Evolutionary conservation across 2,797 vertebrate species (phyloP).

Genomic region (Coilia nasus): DNA sequence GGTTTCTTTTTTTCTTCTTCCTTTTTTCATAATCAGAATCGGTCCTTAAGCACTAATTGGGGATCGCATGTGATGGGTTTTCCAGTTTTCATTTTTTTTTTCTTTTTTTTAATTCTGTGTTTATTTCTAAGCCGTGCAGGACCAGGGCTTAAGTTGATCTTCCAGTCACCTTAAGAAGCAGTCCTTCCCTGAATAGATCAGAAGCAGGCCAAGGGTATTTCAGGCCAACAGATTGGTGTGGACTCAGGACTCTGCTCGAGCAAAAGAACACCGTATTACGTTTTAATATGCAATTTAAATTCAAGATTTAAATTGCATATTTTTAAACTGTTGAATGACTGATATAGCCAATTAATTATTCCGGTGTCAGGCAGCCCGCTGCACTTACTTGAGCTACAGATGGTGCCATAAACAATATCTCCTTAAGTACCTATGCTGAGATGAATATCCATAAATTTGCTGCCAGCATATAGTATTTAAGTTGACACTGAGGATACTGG

Average conservation of each 20-base stretch:
- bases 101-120: neutral
- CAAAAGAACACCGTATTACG: constrained; percentile 48
- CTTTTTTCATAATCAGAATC: constrained; percentile 4
- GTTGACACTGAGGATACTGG: constrained; percentile 55
- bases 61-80: constrained; percentile 18
- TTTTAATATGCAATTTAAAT: constrained; percentile 60
- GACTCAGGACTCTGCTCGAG: constrained; percentile 41
- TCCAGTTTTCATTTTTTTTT: neutral
- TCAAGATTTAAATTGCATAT: constrained; percentile 55
- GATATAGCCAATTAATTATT: constrained; percentile 60
- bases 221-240: constrained; percentile 25
- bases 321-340: constrained; percentile 53
- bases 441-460: constrained; percentile 51
- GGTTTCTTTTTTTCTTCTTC: neutral
- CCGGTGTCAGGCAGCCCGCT: constrained; percentile 40
- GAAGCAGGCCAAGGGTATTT: constrained; percentile 44
- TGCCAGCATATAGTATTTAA: constrained; percentile 61
- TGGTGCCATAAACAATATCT: constrained; percentile 53
- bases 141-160: constrained; percentile 14
- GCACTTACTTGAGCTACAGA: constrained; percentile 35
- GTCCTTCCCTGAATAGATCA: constrained; percentile 8
- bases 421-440: constrained; percentile 51
- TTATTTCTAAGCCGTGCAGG: constrained; percentile 19
- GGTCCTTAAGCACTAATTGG: constrained; percentile 50
- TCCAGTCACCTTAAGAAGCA: constrained; percentile 40